Evolutionary conservation across 2,888 invertebrate species (phyloP), one percentile per base, ranked within the genome.

Genomic region (Cheilosia vulpina): DNA sequence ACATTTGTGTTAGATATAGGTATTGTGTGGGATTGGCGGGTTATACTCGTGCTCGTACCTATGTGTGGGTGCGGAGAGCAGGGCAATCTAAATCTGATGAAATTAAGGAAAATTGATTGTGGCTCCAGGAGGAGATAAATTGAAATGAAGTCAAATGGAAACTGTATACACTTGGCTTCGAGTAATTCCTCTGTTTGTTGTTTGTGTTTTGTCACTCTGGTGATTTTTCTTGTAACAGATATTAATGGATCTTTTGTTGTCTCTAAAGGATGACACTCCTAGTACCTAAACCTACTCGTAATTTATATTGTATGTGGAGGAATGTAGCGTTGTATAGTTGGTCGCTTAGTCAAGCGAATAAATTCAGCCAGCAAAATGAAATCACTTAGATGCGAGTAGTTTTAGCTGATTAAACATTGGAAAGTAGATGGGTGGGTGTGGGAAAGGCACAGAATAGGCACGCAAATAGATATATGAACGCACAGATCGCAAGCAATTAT

Each of bases 71-170:
- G 53, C 21, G 38, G 43, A 43, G 83, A 75, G 71, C 71, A 71
- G 75, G 84, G 53, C 75, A 81, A 81, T 85, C 80, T 77, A 85
- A 85, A 85, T 85, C 85, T 85, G 85, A 85, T 85, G 77, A 85
- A 85, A 85, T 85, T 85, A 85, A 85, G 85, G 80, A 85, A 85
- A 85, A 85, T 85, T 85, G 85, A 85, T 85, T 85, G 85, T 85
- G 85, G 85, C 85, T 85, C 72, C 76, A 85, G 85, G 85, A 85
- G 62, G 71, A 85, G 85, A 85, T 85, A 85, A 81, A 85, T 85
- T 85, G 81, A 85, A 85, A 85, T 85, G 81, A 85, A 85, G 85
- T 85, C 85, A 85, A 81, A 85, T 81, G 85, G 85, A 85, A 85
- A 85, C 81, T 77, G 55, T 76, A 81, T 84, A 72, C 81, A 81